phyloP scores from a whole-genome alignment of 1,140 invertebrate species.

The Trichoplusia ni region DNA sequence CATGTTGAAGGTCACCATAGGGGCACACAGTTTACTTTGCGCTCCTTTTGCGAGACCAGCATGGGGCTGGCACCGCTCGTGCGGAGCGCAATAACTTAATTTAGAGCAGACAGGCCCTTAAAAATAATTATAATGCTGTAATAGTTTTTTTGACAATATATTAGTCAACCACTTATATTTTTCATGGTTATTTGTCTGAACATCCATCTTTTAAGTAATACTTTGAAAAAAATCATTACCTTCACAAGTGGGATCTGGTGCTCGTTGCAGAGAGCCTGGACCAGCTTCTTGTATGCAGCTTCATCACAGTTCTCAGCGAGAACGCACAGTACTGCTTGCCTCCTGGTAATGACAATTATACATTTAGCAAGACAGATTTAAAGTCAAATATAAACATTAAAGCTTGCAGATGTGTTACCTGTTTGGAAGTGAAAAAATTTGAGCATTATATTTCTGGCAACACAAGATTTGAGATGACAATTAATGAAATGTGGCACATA shows the following conservation, averaged over 20 bases:
- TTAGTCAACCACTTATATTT: too few relatives aligned
- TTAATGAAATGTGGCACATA: slow-evolving; percentile 63
- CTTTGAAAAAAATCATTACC: slow-evolving; percentile 47
- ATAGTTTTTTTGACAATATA: too few relatives aligned
- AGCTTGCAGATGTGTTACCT: neutral
- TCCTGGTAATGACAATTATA: slow-evolving; percentile 79
- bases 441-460: too few relatives aligned
- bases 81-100: slow-evolving; percentile 56
- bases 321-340: slow-evolving; percentile 97
- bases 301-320: slow-evolving; percentile 99
- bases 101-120: neutral
- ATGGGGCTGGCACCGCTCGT: slow-evolving; percentile 58
- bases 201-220: too few relatives aligned
- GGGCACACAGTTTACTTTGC: slow-evolving; percentile 66
- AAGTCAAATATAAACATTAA: neutral
- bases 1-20: slow-evolving; percentile 72
- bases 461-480: neutral
- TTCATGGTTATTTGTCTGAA: too few relatives aligned
- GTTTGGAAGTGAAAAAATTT: too few relatives aligned
- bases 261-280: slow-evolving; percentile 99
- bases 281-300: slow-evolving; percentile 97
- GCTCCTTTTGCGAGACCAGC: slow-evolving; percentile 57
- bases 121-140: too few relatives aligned
- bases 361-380: neutral
- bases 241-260: slow-evolving; percentile 98